A percentile compares a stretch with the other conserved stretches of the same genome.
These are phyloP conservation scores for Cabera pusaria DNA, from an alignment of 2,888 invertebrate species.

Conservation along the genomic window DNA sequence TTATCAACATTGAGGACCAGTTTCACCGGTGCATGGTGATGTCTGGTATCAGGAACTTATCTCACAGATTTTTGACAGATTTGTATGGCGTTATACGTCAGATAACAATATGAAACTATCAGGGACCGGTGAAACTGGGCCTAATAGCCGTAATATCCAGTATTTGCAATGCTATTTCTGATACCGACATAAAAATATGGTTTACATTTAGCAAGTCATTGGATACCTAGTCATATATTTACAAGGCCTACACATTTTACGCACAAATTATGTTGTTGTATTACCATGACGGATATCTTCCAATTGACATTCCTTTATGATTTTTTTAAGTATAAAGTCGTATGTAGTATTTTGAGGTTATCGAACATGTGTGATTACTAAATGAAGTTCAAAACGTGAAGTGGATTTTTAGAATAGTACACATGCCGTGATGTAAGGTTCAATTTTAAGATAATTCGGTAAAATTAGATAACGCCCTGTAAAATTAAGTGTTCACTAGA, in stretches of 20 bases:
- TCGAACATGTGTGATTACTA: constrained; percentile 63
- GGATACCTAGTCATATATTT: constrained; percentile 75
- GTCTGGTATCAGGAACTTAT: no score
- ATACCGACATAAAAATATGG: no score
- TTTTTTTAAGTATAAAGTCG: constrained; percentile 39
- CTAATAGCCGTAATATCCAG: no score
- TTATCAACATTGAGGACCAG: no score
- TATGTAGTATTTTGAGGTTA: constrained; percentile 26
- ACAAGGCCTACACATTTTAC: constrained; percentile 71
- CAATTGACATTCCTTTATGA: constrained; percentile 71
- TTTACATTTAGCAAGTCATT: constrained; percentile 35
- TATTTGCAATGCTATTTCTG: no score
- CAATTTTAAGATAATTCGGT: constrained; percentile 68
- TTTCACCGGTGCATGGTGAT: no score
- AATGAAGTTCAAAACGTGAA: constrained; percentile 71
- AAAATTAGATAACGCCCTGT: constrained; percentile 66
- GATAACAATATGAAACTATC: no score
- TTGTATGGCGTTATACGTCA: no score
- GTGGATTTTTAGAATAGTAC: constrained; percentile 62
- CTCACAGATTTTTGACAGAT: no score
- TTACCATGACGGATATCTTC: constrained; percentile 57
- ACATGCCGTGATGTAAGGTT: constrained; percentile 64
- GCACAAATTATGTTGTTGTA: constrained; percentile 65
- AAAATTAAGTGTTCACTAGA: constrained; percentile 81
- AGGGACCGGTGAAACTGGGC: no score